Conservation (phyloP, 2,888 invertebrate species). For the Eupithecia insigniata region DNA sequence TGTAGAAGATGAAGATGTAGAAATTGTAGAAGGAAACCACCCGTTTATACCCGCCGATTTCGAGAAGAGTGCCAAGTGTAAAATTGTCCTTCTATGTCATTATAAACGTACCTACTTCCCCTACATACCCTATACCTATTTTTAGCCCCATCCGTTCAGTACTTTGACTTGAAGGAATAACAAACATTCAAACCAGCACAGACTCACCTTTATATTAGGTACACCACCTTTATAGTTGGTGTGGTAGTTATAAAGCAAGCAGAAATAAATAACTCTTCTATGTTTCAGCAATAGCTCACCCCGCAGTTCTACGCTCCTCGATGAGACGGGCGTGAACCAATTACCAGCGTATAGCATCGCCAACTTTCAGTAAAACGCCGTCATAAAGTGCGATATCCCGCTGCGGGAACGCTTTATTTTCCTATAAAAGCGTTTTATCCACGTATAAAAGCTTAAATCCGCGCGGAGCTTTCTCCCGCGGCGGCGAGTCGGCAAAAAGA, state of each 20-base stretch:
- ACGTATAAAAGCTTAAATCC: constrained; percentile 84
- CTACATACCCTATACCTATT: not conserved
- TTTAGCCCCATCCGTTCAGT: not conserved
- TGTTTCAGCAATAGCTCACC: constrained; percentile 23
- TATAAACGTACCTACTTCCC: not conserved
- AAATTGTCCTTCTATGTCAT: not conserved
- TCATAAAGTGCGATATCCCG: constrained; percentile 82
- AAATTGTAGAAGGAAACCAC: no score
- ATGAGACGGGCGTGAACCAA: constrained; percentile 74
- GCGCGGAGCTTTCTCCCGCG: constrained; percentile 80
- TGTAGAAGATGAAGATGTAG: no score
- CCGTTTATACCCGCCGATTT: no score
- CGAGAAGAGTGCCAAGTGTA: not conserved
- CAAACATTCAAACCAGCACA: not conserved
- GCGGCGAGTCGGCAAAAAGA: constrained; percentile 80
- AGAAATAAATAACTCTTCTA: not conserved
- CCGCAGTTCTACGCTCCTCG: constrained; percentile 41
- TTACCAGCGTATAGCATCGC: constrained; percentile 75
- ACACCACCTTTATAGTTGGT: no score
- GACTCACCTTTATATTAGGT: not conserved
- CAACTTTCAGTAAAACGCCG: constrained; percentile 80
- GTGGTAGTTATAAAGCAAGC: not conserved
- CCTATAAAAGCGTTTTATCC: constrained; percentile 84
- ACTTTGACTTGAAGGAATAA: not conserved
- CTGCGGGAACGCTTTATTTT: constrained; percentile 83